Evolutionary conservation across 1,140 invertebrate genomes (phyloP).

Genomic region (Drosophila saltans): DNA sequence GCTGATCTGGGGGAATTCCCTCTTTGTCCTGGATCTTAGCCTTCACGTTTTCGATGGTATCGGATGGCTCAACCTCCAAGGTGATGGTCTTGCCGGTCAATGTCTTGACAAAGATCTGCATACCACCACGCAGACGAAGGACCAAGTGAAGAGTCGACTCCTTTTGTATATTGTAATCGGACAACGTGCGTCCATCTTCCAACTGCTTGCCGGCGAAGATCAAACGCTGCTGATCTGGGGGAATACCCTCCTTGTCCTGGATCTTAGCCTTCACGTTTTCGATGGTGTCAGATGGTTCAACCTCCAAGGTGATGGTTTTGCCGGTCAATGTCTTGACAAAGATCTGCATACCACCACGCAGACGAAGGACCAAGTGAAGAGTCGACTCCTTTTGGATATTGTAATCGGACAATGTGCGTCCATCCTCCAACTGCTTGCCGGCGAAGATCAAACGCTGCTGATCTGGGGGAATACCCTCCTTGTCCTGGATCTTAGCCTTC

Average conservation of each 20-base stretch:
- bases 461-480: conserved; percentile 9
- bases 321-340: conserved; percentile 8
- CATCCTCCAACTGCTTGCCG: not conserved
- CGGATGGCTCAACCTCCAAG: conserved; percentile 91
- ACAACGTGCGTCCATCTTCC: conserved; percentile 2
- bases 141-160: not conserved
- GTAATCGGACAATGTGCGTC: not conserved
- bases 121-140: conserved; percentile 72
- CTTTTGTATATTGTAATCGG: not conserved
- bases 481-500: not conserved
- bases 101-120: conserved; percentile 93
- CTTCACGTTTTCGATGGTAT: conserved; percentile 93
- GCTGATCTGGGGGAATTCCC: conserved; percentile 77
- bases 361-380: not conserved
- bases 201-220: conserved; percentile 1
- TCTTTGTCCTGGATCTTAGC: conserved; percentile 91
- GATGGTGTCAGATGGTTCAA: not conserved
- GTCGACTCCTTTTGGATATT: conserved; percentile 5
- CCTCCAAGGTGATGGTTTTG: conserved; percentile 2
- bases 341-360: conserved; percentile 5
- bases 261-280: conserved; percentile 8
- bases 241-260: conserved; percentile 6
- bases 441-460: conserved; percentile 5
- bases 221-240: conserved; percentile 11
- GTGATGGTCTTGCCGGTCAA: conserved; percentile 93